Evolutionary conservation across 2,113 vertebrate species (phyloP), one percentile per base, ranked within the genome.

Genomic region (Entelurus aequoreus): DNA sequence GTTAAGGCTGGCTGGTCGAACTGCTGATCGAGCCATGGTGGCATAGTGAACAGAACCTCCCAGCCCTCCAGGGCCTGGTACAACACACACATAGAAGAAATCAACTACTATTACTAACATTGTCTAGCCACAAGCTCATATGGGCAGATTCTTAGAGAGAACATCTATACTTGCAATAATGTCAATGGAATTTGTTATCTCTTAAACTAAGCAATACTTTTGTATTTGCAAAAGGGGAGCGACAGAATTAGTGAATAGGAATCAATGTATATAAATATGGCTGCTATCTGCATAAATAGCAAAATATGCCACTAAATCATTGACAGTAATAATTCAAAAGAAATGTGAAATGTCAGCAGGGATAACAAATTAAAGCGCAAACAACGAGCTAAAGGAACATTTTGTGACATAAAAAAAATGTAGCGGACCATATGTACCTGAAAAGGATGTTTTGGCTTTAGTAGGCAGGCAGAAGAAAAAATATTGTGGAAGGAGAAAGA

Each of bases 31-130:
- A 58, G 97, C 96, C 96, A 99, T 99, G 35, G 97, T 98, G 69
- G 97, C 97, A 36, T 99, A 99, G 80, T 98, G 97, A 77, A 99
- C 93, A 0, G 97, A 98, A 11, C 95, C 94, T 1, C 97, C 97
- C 55, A 99, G 86, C 46, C 95, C 94, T 48, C 96, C 94, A 0
- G 97, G 94, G 69, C 95, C 97, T 99, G 71, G 51, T 35, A 61
- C 44, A 46, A 78, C 1, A 65, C 28, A 78, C 1, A 65, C 28
- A 38, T 48, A 49, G 12, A 49, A 44, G 9, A 48, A 13, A 35
- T 48, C 6, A n/a, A 0, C 7, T 11, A 15, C 13, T 21, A 52
- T 3, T 16, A 55, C 3, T 6, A 48, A 56, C 4, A 16, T 10
- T 28, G 4, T 52, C 14, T 37, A 52, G 36, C 46, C 10, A 54